Evolutionary conservation across 2,797 vertebrate species (phyloP), one percentile per base, ranked within the genome.

Genomic region (Protosalanx chinensis): DNA sequence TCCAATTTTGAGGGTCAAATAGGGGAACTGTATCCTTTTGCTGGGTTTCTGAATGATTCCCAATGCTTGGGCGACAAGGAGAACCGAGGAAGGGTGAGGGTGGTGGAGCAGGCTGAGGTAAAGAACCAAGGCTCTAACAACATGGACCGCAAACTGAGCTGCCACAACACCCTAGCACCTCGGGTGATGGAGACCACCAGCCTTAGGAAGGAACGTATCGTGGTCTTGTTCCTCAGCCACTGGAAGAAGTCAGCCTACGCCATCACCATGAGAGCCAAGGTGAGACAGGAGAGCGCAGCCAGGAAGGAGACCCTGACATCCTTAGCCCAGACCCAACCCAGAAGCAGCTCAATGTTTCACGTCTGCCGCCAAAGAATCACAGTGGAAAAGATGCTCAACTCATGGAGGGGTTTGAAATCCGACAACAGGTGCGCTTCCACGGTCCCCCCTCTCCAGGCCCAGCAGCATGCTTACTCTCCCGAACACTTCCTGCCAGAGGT

Each of bases 191-290:
- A 95, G 79, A 90, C 88, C 0, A 92, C 86, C 68, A 94, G 87
- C 67, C 84, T 97, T 37, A 93, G 95, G 77, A 98, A 98, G 86
- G 95, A 98, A 59, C 93, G 96, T 4, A 96, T 97, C 0, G 93
- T 98, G 20, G 92, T 94, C 79, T 89, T 98, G 65, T 98, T 98
- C 85, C 86, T 99, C 64, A 91, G 95, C 78, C 96, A 99, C 88
- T 99, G 97, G 97, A 97, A 95, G 82, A 96, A 92, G 77, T 96
- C 95, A 0, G 93, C 95, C 0, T 95, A 92, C 30, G 87, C 90
- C 0, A 93, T 94, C 2, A 86, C 93, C 1, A 70, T 89, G 71
- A 90, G 86, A 87, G 84, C 90, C 78, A 88, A 72, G 13, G 86
- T 90, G 70, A 89, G 82, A 58, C 82, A 86, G 56, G 84, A 74